Percentiles rank a stretch among this genome's conserved stretches.
phyloP scores from a whole-genome alignment of 2,113 vertebrate species.

The Tor tambroides region DNA sequence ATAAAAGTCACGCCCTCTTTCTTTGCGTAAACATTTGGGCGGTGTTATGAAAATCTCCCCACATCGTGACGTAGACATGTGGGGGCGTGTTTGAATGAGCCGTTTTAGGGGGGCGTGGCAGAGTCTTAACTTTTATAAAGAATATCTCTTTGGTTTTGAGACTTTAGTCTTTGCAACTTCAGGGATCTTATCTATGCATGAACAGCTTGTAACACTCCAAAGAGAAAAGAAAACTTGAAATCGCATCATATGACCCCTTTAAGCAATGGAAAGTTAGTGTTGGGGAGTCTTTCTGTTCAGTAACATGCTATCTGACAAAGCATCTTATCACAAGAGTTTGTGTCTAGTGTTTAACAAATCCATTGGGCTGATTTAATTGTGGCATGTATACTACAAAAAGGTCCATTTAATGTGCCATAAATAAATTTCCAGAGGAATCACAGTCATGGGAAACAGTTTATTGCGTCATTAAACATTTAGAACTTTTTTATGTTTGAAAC shows the following conservation, averaged over 20 bases:
- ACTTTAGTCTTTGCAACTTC: no score
- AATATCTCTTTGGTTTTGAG: no score
- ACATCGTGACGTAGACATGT: no score
- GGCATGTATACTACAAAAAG: conserved; percentile 2
- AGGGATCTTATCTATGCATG: no score
- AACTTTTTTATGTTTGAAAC: background rate
- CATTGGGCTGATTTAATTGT: background rate
- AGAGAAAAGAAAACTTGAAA: no score
- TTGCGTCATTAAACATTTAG: background rate
- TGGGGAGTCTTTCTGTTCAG: background rate
- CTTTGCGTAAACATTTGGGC: no score
- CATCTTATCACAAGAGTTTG: conserved; percentile 26
- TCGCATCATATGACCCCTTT: background rate
- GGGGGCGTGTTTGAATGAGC: no score
- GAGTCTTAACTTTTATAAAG: no score
- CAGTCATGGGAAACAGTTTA: background rate
- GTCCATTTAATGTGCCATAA: background rate
- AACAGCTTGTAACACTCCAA: no score
- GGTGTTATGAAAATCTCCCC: no score
- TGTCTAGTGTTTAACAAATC: background rate
- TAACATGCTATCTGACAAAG: background rate
- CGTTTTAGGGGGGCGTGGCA: no score
- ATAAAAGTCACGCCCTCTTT: no score
- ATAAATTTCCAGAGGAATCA: background rate
- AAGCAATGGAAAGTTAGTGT: background rate